A percentile compares a stretch with the other conserved stretches of the same genome.
Conservation (phyloP, 2,888 invertebrate genomes). For the Pogonocherus hispidulus region DNA sequence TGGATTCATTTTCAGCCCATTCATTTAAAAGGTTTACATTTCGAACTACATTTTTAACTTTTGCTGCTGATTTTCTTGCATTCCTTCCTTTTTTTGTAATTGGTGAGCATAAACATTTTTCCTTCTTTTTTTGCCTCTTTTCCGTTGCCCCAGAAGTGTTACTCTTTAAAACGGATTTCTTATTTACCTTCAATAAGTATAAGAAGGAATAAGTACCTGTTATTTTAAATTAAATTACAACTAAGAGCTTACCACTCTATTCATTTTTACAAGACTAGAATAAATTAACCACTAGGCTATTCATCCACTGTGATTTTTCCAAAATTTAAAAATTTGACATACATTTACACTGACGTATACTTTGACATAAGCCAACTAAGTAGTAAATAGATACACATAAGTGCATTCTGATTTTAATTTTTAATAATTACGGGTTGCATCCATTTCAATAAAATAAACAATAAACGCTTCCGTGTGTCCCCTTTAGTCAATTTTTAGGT, state of each 20-base stretch:
- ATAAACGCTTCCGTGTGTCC: no score
- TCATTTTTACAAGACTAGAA: slow-evolving; percentile 35
- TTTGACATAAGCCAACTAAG: slow-evolving; percentile 9
- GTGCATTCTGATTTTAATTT: no score
- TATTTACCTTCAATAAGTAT: slow-evolving; percentile 26
- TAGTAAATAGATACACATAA: no score
- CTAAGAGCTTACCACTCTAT: slow-evolving; percentile 40
- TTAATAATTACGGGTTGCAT: no score
- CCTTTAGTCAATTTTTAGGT: no score
- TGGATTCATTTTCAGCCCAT: slow-evolving; percentile 45
- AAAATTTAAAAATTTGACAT: slow-evolving; percentile 7
- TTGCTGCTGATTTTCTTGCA: slow-evolving; percentile 29
- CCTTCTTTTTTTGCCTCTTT: slow-evolving; percentile 20
- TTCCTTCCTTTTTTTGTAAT: slow-evolving; percentile 34
- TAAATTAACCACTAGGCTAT: slow-evolving; percentile 8
- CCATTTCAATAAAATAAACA: no score
- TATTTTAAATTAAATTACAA: not conserved
- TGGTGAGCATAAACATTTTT: slow-evolving; percentile 29
- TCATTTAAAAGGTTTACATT: slow-evolving; percentile 31
- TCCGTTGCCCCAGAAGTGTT: slow-evolving; percentile 13
- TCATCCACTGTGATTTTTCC: slow-evolving; percentile 14
- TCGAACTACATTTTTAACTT: slow-evolving; percentile 35
- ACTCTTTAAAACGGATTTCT: slow-evolving; percentile 29
- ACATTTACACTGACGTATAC: slow-evolving; percentile 7
- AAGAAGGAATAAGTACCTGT: not conserved